Base-by-base conservation (phyloP, 2,888 invertebrate genomes). In the Xestia xanthographa region DNA sequence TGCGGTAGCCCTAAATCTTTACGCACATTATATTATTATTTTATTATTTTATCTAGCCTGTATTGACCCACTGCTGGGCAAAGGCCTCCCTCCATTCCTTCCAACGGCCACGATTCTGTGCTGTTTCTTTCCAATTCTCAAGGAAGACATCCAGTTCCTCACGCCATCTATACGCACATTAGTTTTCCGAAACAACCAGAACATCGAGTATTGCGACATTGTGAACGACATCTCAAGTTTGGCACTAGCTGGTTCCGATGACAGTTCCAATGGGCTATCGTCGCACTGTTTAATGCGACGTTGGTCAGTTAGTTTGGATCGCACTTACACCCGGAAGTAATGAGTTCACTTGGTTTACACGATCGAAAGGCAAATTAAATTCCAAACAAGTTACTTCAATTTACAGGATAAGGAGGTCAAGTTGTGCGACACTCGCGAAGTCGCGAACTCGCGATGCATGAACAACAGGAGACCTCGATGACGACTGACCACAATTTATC, bases 101-200 rank as follows among this genome's bases (percentile, higher is more conserved):
- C n/a, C n/a, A n/a, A n/a, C n/a, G n/a, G n/a, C n/a, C n/a, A n/a
- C n/a, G n/a, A n/a, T n/a, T n/a, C n/a, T n/a, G n/a, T n/a, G n/a
- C n/a, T n/a, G n/a, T n/a, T n/a, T n/a, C n/a, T n/a, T n/a, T n/a
- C n/a, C n/a, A n/a, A n/a, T n/a, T n/a, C n/a, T n/a, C n/a, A n/a
- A n/a, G n/a, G n/a, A n/a, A n/a, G n/a, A n/a, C n/a, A n/a, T n/a
- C n/a, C n/a, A n/a, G n/a, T n/a, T n/a, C n/a, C n/a, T n/a, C n/a
- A n/a, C n/a, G n/a, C n/a, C n/a, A n/a, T n/a, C n/a, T n/a, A 50
- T 65, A 80, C 74, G 67, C 56, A 79, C 63, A 22, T 73, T 14
- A 1, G 1, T 60, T 38, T 12, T 29, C 9, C 1, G 17, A 14
- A n/a, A 4, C n/a, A 43, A 34, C 80, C 67, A 65, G n/a, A 12